These are phyloP conservation scores for Chrysoperla carnea DNA, from an alignment of 1,140 invertebrate species.

Conservation along the genomic window DNA sequence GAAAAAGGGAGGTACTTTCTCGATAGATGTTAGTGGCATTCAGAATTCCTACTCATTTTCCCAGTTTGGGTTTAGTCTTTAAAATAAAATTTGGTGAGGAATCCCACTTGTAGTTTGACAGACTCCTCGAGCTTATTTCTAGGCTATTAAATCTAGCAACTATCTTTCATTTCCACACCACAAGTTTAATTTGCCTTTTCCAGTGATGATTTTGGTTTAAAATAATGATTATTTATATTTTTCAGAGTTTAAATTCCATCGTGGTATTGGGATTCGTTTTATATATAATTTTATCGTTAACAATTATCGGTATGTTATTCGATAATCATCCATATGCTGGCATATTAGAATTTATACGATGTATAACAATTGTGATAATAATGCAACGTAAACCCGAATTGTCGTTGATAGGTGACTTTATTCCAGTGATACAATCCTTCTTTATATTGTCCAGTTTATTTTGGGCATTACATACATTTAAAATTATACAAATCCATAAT, in stretches of 20 bases:
- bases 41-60: no score
- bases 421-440: constrained; percentile 17
- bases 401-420: constrained; percentile 9
- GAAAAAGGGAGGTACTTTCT: no score
- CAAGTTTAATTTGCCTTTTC: no score
- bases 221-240: no score
- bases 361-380: constrained; percentile 16
- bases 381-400: constrained; percentile 14
- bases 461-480: constrained; percentile 21
- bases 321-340: constrained; percentile 26
- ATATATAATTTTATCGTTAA: constrained; percentile 46
- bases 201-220: no score
- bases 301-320: constrained; percentile 49
- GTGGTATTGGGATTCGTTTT: constrained; percentile 32
- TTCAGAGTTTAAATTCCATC: constrained; percentile 36
- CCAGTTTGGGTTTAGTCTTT: no score
- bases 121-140: no score
- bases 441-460: constrained; percentile 23
- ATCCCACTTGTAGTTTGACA: no score
- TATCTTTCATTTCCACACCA: no score
- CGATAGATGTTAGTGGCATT: no score
- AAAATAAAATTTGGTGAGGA: no score
- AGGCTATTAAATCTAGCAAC: no score
- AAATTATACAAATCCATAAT: constrained; percentile 13
- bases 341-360: constrained; percentile 18